A percentile compares a stretch with the other conserved stretches of the same genome.
Evolutionary conservation across 2,113 vertebrate genomes (phyloP).

Genomic region (Empidonax alnorum): DNA sequence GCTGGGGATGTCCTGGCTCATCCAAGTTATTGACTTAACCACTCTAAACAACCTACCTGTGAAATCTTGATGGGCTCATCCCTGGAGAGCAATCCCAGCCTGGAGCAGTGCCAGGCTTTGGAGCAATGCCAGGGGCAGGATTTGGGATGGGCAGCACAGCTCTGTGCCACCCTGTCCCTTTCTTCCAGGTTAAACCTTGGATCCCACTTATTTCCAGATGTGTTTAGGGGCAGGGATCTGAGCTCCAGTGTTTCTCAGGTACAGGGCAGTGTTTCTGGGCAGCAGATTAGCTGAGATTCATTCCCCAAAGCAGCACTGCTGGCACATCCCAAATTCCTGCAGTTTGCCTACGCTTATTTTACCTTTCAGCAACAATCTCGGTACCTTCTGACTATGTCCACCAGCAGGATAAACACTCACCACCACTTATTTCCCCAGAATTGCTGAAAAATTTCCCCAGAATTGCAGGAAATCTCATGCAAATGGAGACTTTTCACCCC

Average conservation of each 20-base stretch:
- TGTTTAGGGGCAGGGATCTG: neutral
- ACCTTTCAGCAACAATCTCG: neutral
- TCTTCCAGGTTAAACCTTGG: neutral
- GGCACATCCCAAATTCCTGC: neutral
- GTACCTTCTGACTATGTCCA: neutral
- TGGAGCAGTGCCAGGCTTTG: neutral
- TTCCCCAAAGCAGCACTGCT: neutral
- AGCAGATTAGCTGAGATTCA: neutral
- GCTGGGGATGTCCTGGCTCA: neutral
- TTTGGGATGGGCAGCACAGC: neutral
- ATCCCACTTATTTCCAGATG: accelerated
- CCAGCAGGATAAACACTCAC: neutral
- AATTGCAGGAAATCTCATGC: neutral
- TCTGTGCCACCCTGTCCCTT: neutral
- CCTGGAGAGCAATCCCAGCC: neutral
- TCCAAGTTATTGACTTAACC: neutral
- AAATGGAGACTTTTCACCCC: neutral
- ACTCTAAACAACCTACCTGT: neutral
- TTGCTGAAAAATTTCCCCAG: neutral
- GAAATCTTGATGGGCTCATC: neutral
- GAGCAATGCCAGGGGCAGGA: accelerated
- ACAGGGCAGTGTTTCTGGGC: neutral
- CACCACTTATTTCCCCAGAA: neutral
- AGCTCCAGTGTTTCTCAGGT: neutral
- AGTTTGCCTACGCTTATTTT: neutral